phyloP scores from a whole-genome alignment of 2,888 invertebrate species.

The Cynaeus angustus region DNA sequence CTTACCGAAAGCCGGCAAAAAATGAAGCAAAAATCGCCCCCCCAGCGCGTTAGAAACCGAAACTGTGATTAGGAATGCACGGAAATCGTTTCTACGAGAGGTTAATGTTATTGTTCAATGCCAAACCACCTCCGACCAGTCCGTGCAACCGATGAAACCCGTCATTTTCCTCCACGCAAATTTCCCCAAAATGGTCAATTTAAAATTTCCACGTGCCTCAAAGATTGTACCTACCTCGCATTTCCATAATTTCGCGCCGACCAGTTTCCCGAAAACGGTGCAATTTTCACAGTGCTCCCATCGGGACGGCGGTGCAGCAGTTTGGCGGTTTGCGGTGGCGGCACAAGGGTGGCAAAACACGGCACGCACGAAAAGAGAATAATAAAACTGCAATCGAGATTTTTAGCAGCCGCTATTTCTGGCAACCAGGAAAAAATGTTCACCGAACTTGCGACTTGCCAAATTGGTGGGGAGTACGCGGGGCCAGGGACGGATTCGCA shows the following conservation, averaged over 20 bases:
- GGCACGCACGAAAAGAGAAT: conserved; percentile 48
- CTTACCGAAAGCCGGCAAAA: neutral
- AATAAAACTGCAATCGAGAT: conserved; percentile 60
- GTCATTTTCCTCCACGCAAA: conserved; percentile 11
- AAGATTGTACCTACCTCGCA: conserved; percentile 66
- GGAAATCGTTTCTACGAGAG: conserved; percentile 53
- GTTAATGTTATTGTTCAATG: conserved; percentile 62
- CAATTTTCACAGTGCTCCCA: conserved; percentile 13
- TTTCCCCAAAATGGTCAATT: conserved; percentile 5
- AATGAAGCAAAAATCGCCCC: too few relatives aligned
- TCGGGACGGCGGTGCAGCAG: conserved; percentile 10
- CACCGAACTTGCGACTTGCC: conserved; percentile 68
- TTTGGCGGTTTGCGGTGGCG: conserved; percentile 2
- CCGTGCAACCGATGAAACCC: conserved; percentile 55
- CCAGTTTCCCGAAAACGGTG: conserved; percentile 30
- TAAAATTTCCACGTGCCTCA: conserved; percentile 11
- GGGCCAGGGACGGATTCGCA: conserved; percentile 63
- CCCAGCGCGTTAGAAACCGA: conserved; percentile 29
- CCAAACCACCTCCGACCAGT: conserved; percentile 58
- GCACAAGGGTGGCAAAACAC: conserved; percentile 30
- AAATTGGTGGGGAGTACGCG: conserved; percentile 65
- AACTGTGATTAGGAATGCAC: conserved; percentile 47
- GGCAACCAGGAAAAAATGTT: conserved; percentile 71
- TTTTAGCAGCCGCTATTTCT: conserved; percentile 70
- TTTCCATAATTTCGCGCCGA: conserved; percentile 65